Percentiles rank a stretch among this genome's conserved stretches.
Conservation (phyloP, 2,888 invertebrate species). For the Ligdia adustata region DNA sequence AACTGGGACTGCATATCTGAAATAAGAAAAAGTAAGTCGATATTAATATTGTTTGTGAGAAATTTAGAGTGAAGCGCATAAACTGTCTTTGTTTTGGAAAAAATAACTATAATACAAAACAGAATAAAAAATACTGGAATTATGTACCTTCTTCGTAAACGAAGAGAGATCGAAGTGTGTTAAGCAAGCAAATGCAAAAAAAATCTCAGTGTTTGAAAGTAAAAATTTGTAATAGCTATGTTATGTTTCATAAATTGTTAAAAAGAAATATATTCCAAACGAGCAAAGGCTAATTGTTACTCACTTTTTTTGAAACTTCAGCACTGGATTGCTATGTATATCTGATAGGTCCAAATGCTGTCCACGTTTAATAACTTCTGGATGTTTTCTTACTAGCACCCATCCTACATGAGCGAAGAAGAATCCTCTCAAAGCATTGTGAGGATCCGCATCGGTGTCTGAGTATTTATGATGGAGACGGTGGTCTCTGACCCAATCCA, state of each 20-base stretch:
- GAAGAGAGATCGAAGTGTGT: no score
- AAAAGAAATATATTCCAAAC: no score
- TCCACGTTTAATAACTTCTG: slow-evolving; percentile 88
- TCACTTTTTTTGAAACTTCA: slow-evolving; percentile 88
- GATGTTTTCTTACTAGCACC: slow-evolving; percentile 90
- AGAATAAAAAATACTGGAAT: no score
- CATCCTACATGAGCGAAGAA: slow-evolving; percentile 95
- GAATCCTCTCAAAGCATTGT: slow-evolving; percentile 90
- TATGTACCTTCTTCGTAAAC: no score
- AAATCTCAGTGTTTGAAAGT: no score
- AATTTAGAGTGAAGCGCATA: no score
- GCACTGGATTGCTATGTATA: slow-evolving; percentile 87
- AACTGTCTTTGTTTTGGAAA: no score
- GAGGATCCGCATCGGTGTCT: slow-evolving; percentile 78
- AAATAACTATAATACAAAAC: no score
- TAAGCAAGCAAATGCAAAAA: no score
- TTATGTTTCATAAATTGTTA: no score
- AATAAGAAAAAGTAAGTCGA: slow-evolving; percentile 35
- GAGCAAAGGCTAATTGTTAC: slow-evolving; percentile 34
- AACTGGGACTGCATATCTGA: slow-evolving; percentile 84
- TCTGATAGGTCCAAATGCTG: slow-evolving; percentile 88
- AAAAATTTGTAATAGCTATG: no score
- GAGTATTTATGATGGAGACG: slow-evolving; percentile 89
- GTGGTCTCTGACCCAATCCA: slow-evolving; percentile 85
- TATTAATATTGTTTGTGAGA: no score